phyloP scores from a whole-genome alignment of 2,797 vertebrate species.

The Sus cebifrons region DNA sequence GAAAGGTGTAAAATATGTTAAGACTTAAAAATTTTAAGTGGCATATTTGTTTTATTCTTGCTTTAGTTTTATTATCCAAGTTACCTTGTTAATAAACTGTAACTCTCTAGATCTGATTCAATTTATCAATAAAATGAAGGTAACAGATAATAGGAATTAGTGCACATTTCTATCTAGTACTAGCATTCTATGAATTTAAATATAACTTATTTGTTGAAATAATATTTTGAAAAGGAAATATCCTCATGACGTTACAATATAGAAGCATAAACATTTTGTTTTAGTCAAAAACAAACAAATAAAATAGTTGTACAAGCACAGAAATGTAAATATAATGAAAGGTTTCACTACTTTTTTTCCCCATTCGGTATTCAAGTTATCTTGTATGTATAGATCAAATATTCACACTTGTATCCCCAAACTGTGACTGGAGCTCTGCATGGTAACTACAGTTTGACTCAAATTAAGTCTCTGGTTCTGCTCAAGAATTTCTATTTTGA shows the following conservation, averaged over 20 bases:
- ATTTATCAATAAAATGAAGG: conserved; percentile 23
- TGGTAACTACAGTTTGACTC: not conserved
- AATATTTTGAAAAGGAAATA: conserved; percentile 38
- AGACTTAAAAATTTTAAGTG: not conserved
- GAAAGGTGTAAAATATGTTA: not conserved
- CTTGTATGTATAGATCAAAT: not conserved
- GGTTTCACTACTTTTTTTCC: not conserved
- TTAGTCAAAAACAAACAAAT: not conserved
- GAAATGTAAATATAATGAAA: not conserved
- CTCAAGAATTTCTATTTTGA: conserved; percentile 50
- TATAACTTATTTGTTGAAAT: conserved; percentile 42
- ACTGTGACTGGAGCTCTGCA: not conserved
- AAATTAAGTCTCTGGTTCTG: not conserved
- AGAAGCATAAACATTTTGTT: not conserved
- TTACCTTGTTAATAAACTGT: not conserved
- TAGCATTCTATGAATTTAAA: conserved; percentile 44
- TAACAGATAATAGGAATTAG: not conserved
- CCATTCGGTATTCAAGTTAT: not conserved
- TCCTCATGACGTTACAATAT: not conserved
- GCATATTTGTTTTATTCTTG: not conserved
- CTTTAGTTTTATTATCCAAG: not conserved
- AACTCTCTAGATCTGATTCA: not conserved
- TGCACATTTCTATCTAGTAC: not conserved
- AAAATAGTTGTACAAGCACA: not conserved
- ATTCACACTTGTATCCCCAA: conserved; percentile 23